A percentile compares a stretch with the other conserved stretches of the same genome.
phyloP scores from a whole-genome alignment of 2,888 invertebrate genomes.

The Adelognathus sp. region DNA sequence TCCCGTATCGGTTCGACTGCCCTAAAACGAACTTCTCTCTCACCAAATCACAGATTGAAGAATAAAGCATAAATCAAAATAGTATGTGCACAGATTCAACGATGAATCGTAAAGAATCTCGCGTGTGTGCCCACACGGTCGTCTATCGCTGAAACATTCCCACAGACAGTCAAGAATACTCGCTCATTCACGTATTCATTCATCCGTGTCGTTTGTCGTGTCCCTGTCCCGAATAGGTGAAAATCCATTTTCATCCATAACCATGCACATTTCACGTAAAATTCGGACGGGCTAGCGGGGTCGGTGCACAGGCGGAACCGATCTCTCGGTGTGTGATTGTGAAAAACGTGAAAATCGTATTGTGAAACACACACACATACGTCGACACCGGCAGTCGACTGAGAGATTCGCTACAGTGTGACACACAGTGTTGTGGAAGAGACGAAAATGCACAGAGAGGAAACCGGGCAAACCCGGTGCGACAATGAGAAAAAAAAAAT shows the following conservation, averaged over 20 bases:
- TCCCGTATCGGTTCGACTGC: neutral
- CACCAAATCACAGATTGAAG: too few species aligned
- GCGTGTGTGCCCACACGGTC: too few species aligned
- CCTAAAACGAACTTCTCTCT: too few species aligned
- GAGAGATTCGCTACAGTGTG: conserved; percentile 65
- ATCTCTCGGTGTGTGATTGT: too few species aligned
- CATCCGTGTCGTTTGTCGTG: conserved; percentile 16
- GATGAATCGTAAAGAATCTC: conserved; percentile 27
- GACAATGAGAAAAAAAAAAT: conserved; percentile 56
- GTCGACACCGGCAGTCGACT: conserved; percentile 17
- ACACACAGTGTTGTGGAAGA: conserved; percentile 28
- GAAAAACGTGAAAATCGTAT: conserved; percentile 51
- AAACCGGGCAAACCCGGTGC: conserved; percentile 48
- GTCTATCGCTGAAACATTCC: too few species aligned
- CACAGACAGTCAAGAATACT: conserved; percentile 36
- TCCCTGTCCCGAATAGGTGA: neutral
- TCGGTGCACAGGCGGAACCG: conserved; percentile 58
- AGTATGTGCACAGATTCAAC: too few species aligned
- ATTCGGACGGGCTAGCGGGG: conserved; percentile 5
- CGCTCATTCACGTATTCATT: conserved; percentile 18
- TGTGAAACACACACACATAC: too few species aligned
- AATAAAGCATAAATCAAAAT: too few species aligned
- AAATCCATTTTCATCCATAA: conserved; percentile 10
- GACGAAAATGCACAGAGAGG: conserved; percentile 36
- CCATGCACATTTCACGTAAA: conserved; percentile 28